Evolutionary conservation across 2,113 vertebrate species (phyloP), one percentile per base, ranked within the genome.

Genomic region (Solea senegalensis): DNA sequence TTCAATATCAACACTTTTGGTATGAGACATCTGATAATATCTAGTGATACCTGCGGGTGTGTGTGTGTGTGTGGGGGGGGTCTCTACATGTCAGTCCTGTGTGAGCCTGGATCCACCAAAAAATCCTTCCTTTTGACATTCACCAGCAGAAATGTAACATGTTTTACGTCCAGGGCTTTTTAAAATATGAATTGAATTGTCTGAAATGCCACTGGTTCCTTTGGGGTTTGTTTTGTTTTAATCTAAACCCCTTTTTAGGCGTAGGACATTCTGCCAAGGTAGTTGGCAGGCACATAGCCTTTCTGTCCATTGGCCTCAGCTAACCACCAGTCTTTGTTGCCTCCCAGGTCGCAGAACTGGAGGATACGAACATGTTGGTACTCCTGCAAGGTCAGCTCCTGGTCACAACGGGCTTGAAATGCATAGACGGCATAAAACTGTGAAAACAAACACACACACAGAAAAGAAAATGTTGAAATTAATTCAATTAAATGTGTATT

Each of bases 261-360:
- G 0, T 99, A 99, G 27, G 96, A 98, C 98, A 99, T 99, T 92
- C 93, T 99, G 60, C 97, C 95, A 0, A 99, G 95, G 78, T 97
- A 97, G 93, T 97, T 98, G 60, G 98, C 97, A 0, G 98, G 98
- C 9, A 99, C 96, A 0, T 99, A 99, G 43, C 98, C 98, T 74
- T 78, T 95, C 76, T 96, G 95, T 46, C 98, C 98, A 13, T 96
- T 93, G 2, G 93, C 93, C 91, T 99, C 98, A 0, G 96, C 98
- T 52, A 99, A 80, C 98, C 98, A 99, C 98, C 98, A 99, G 55
- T 98, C 96, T 74, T 95, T 97, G 74, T 99, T 99, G 46, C 98
- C 97, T 54, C 96, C 96, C 53, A 96, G 86, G 89, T 99, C 98
- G 3, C 93, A 95, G 89, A 98, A 97, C 53, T 90, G 59, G 46